Evolutionary conservation across 2,113 vertebrate species (phyloP), one percentile per base, ranked within the genome.

Genomic region (Oenanthe melanoleuca): DNA sequence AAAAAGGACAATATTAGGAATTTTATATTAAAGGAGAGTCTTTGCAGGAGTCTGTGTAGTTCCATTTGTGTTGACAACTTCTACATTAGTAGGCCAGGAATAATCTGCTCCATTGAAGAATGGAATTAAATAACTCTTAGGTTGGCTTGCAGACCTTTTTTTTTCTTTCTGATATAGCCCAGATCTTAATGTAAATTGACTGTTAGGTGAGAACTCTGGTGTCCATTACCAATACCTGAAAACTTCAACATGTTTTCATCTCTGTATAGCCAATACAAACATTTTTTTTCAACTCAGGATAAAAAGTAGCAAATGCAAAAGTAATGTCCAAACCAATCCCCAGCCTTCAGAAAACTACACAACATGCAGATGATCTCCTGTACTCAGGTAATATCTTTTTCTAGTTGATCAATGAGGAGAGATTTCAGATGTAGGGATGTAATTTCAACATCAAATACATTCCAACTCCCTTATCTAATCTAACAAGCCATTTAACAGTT

Each of bases 391-490:
- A 70, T 72, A 23, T 45, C 73, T 96, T 90, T 84, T 40, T 53
- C 53, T 55, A 85, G 87, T 66, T n/a, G 83, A 95, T 40, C 95
- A 80, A 91, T 52, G 77, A 94, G 84, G 91, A 97, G 89, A 97
- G 85, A 89, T 93, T 94, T 96, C 79, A 88, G 69, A 73, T 18
- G 44, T 82, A 92, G 49, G 83, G 88, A 95, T 95, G 86, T 85
- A 91, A 91, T 84, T 87, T 89, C 93, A 95, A 97, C 97, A 95
- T 97, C 97, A 97, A 97, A 97, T 92, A 80, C 97, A 98, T 98
- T 98, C 97, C 97, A 96, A 60, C 57, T 75, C 79, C 70, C 96
- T 97, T 98, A 97, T 97, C 97, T 98, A 97, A 97, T 97, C 96
- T 92, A 95, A 92, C 33, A 85, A 93, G 38, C 86, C 83, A 97